Conservation (phyloP, 2,113 vertebrate species). For the Sialia sialis region DNA sequence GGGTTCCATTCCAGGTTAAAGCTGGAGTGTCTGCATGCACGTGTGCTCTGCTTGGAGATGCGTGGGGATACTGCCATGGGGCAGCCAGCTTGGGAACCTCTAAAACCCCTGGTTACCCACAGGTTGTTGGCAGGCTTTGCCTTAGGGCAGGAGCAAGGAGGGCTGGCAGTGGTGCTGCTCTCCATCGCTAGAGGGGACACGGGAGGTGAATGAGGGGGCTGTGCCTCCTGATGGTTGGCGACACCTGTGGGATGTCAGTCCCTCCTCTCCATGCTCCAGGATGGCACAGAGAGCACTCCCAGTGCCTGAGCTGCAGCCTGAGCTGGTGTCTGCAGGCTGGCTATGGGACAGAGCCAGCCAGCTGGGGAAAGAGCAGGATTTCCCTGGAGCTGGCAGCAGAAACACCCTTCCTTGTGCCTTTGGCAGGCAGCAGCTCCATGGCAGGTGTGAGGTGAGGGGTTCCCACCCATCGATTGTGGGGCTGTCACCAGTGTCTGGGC, state of each 20-base stretch:
- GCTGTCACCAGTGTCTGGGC: background rate
- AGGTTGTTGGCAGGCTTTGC: background rate
- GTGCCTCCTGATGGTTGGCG: background rate
- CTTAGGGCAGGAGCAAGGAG: background rate
- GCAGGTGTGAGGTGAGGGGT: background rate
- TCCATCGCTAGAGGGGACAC: background rate
- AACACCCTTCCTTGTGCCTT: background rate
- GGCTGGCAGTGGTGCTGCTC: background rate
- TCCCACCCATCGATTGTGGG: background rate
- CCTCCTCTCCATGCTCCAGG: background rate
- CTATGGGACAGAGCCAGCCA: background rate
- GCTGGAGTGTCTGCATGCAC: accelerated
- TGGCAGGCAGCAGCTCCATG: accelerated
- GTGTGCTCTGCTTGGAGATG: background rate
- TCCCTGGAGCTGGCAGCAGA: background rate
- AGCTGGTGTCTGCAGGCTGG: background rate
- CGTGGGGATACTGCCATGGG: accelerated
- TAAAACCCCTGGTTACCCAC: background rate
- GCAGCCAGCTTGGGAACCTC: background rate
- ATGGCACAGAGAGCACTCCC: background rate
- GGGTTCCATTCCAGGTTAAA: accelerated
- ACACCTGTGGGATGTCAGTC: background rate
- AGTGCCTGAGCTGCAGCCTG: background rate
- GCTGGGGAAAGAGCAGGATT: background rate
- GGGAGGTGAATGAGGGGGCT: background rate